phyloP scores from a whole-genome alignment of 2,888 invertebrate species.

The Orgyia antiqua region DNA sequence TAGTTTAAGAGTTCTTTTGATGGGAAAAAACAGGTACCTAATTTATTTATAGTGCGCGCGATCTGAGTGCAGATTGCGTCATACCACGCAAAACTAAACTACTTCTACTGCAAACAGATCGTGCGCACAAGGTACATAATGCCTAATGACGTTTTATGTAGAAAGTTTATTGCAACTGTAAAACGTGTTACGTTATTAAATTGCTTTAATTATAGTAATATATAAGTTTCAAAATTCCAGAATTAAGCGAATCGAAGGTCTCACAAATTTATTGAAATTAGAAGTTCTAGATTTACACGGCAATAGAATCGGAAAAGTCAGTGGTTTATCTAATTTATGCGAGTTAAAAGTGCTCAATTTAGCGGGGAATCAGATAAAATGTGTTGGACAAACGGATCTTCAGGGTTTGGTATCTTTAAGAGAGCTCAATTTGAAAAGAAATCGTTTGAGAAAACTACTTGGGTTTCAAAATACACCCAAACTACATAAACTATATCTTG shows the following conservation, averaged over 20 bases:
- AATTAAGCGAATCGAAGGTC: slow-evolving; percentile 87
- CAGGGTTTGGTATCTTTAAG: slow-evolving; percentile 86
- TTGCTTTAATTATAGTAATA: no score
- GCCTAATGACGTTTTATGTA: no score
- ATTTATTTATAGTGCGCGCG: no score
- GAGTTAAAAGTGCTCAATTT: slow-evolving; percentile 94
- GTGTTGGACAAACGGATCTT: slow-evolving; percentile 86
- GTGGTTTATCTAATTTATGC: slow-evolving; percentile 81
- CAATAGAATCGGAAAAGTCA: slow-evolving; percentile 89
- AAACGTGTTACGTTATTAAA: no score
- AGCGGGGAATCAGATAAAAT: slow-evolving; percentile 92
- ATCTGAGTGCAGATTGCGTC: no score
- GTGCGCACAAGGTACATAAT: no score
- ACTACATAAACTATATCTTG: slow-evolving; percentile 88
- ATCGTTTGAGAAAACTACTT: slow-evolving; percentile 86
- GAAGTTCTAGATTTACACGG: slow-evolving; percentile 96
- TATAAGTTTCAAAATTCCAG: slow-evolving; percentile 63
- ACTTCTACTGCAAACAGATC: no score
- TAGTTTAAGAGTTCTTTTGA: slow-evolving; percentile 89
- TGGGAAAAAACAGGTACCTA: slow-evolving; percentile 92
- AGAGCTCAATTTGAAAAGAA: slow-evolving; percentile 93
- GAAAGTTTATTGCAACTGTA: no score
- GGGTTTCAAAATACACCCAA: slow-evolving; percentile 89
- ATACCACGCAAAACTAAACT: no score
- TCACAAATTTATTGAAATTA: slow-evolving; percentile 84